A percentile compares a stretch with the other conserved stretches of the same genome.
Conservation (phyloP, 2,888 invertebrate genomes). For the Andrena dorsata region DNA sequence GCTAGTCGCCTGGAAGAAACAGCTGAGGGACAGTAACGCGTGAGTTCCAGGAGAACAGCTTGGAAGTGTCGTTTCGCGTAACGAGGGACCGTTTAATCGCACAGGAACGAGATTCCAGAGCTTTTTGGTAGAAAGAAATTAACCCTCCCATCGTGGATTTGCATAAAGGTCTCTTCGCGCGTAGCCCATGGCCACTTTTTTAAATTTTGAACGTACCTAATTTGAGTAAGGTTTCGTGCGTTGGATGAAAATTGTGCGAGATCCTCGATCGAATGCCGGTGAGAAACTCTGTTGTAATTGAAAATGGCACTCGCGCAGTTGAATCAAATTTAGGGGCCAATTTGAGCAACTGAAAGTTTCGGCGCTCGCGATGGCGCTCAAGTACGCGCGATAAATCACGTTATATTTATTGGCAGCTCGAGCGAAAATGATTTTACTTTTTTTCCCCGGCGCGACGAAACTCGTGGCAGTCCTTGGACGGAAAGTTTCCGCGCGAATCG, state of each 20-base stretch:
- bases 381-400: neutral
- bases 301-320: neutral
- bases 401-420: neutral
- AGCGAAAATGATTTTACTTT: neutral
- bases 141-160: constrained; percentile 26
- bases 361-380: no score
- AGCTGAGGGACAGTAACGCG: neutral
- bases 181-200: neutral
- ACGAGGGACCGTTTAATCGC: constrained; percentile 15
- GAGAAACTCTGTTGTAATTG: no score
- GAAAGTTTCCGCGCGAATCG: constrained; percentile 13
- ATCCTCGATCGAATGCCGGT: no score
- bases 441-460: neutral
- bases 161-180: constrained; percentile 14
- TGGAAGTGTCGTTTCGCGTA: neutral
- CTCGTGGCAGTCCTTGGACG: neutral
- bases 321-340: neutral
- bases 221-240: neutral
- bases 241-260: no score
- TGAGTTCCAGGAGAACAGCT: neutral
- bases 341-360: neutral
- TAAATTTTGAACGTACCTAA: neutral
- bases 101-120: neutral
- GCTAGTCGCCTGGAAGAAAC: constrained; percentile 1
- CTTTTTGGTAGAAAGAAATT: constrained; percentile 11